These are phyloP conservation scores for Petrocephalus schoutedeni DNA, from an alignment of 2,797 vertebrate genomes.

Conservation along the genomic window DNA sequence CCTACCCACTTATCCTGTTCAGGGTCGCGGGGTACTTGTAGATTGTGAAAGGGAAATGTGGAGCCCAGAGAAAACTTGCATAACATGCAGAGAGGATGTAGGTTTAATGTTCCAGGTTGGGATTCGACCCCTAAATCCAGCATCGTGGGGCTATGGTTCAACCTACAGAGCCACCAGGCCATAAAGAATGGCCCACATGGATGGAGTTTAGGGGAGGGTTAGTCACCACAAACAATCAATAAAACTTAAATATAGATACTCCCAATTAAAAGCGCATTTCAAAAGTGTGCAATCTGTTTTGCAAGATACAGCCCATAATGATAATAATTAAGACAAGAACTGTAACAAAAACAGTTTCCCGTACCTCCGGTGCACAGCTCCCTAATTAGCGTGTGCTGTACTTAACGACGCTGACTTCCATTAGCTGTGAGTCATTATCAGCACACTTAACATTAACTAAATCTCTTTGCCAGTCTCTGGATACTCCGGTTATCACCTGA, in stretches of 20 bases:
- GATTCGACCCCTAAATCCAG: background rate
- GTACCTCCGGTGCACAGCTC: background rate
- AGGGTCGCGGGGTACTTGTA: no score
- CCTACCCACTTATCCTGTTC: no score
- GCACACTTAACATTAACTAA: background rate
- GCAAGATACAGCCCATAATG: background rate
- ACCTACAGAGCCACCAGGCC: background rate
- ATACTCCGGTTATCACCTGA: background rate
- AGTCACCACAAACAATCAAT: background rate
- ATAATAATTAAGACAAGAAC: constrained; percentile 5
- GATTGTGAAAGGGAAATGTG: background rate
- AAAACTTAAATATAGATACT: constrained; percentile 9
- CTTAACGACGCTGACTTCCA: background rate
- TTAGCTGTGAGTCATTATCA: constrained; percentile 3
- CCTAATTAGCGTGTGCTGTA: background rate
- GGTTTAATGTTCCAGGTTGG: background rate
- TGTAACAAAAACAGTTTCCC: background rate
- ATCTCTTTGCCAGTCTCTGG: constrained; percentile 3
- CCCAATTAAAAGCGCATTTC: constrained; percentile 2
- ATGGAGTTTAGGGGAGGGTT: background rate
- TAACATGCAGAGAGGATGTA: background rate
- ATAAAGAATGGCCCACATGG: background rate
- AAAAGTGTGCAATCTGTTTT: constrained; percentile 6
- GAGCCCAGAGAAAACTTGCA: background rate
- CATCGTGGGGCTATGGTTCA: background rate